These are phyloP conservation scores for Saxidomus purpurata DNA, from an alignment of 1,140 invertebrate genomes.

Conservation along the genomic window DNA sequence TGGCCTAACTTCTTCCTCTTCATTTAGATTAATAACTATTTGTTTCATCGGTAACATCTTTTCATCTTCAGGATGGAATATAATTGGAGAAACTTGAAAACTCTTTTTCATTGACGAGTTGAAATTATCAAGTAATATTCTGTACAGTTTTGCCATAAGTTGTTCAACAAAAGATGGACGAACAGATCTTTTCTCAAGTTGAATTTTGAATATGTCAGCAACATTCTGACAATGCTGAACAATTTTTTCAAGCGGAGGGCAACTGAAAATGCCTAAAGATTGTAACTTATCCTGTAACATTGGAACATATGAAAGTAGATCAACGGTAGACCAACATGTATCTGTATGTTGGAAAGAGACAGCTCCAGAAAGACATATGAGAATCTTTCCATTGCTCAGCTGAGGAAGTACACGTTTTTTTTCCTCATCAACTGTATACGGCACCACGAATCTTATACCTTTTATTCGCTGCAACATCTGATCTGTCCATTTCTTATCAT, in stretches of 20 bases:
- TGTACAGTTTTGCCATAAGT: background rate
- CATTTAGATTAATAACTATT: background rate
- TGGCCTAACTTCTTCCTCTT: slow-evolving; percentile 18
- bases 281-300: background rate
- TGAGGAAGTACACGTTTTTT: background rate
- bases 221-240: slow-evolving; percentile 57
- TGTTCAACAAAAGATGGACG: background rate
- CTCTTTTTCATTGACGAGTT: background rate
- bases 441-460: slow-evolving; percentile 30
- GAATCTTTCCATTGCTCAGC: background rate
- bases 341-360: background rate
- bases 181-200: background rate
- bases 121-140: background rate
- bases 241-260: background rate
- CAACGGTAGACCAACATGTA: background rate
- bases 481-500: background rate
- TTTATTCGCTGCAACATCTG: background rate
- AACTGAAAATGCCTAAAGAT: background rate
- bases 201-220: background rate
- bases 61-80: slow-evolving; percentile 15
- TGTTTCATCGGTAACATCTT: background rate
- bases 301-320: background rate
- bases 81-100: background rate
- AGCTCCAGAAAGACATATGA: slow-evolving; percentile 12
- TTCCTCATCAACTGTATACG: background rate